Evolutionary conservation across 2,888 invertebrate genomes (phyloP).

Genomic region (Protophormia terraenovae): DNA sequence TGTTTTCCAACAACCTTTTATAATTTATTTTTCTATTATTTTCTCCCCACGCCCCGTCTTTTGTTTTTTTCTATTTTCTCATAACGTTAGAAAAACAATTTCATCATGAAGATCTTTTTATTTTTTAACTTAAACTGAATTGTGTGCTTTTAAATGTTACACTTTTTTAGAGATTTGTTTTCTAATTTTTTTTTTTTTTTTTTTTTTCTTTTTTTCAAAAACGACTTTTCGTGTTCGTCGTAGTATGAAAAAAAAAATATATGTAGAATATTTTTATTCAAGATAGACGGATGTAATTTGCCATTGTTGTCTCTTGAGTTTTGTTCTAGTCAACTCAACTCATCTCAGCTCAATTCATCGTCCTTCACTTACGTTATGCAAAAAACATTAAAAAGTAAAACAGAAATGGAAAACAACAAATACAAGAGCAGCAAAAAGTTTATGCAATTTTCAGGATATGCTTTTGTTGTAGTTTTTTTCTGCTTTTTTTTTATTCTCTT

Average conservation of each 20-base stretch:
- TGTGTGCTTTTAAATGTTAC: slow-evolving; percentile 61
- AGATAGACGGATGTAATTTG: slow-evolving; percentile 67
- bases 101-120: slow-evolving; percentile 31
- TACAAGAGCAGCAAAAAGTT: slow-evolving; percentile 43
- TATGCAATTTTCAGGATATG: slow-evolving; percentile 63
- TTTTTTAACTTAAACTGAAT: slow-evolving; percentile 51
- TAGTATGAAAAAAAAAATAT: slow-evolving; percentile 42
- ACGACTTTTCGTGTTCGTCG: slow-evolving; percentile 32
- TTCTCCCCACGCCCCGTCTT: neutral
- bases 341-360: slow-evolving; percentile 35
- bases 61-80: neutral
- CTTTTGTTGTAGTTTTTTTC: slow-evolving; percentile 54
- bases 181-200: slow-evolving; percentile 65
- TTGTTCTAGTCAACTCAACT: slow-evolving; percentile 48
- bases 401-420: neutral
- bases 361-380: slow-evolving; percentile 61
- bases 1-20: slow-evolving; percentile 7
- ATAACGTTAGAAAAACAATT: slow-evolving; percentile 32
- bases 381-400: neutral
- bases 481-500: slow-evolving; percentile 35
- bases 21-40: slow-evolving; percentile 40
- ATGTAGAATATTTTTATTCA: slow-evolving; percentile 27
- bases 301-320: slow-evolving; percentile 67
- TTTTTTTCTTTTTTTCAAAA: slow-evolving; percentile 22
- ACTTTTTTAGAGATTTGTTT: neutral